These are phyloP conservation scores for Tenthredo amoena DNA, from an alignment of 2,888 invertebrate genomes.

Conservation along the genomic window DNA sequence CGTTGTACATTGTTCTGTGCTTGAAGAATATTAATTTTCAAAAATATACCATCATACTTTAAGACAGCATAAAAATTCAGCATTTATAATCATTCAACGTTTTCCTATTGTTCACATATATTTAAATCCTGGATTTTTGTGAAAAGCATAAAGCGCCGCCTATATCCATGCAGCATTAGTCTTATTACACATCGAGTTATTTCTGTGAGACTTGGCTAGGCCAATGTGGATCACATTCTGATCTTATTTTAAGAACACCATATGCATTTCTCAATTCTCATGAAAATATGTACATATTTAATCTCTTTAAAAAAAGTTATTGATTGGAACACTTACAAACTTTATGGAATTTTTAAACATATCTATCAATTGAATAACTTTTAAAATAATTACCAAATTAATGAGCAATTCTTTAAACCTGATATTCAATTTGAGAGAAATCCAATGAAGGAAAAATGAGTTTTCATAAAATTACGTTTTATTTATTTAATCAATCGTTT, in stretches of 20 bases:
- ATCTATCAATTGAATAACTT: background rate
- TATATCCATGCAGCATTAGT: conserved; percentile 6
- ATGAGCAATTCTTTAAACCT: too few relatives aligned
- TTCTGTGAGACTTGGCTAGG: conserved; percentile 62
- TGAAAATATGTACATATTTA: background rate
- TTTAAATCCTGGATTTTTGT: background rate
- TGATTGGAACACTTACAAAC: background rate
- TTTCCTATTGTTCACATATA: background rate
- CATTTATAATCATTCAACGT: background rate
- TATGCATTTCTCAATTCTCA: conserved; percentile 2
- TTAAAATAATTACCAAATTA: background rate
- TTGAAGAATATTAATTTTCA: background rate
- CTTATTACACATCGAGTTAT: conserved; percentile 60
- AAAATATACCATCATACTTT: background rate
- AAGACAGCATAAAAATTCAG: background rate
- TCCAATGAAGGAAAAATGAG: too few relatives aligned
- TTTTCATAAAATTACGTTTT: too few relatives aligned
- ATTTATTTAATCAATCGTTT: too few relatives aligned
- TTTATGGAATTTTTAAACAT: background rate
- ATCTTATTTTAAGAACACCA: conserved; percentile 63
- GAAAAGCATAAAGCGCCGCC: background rate
- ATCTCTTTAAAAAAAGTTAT: background rate
- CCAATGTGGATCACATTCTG: conserved; percentile 60
- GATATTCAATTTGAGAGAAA: too few relatives aligned
- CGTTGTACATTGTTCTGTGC: conserved; percentile 9